phyloP scores from a whole-genome alignment of 2,797 vertebrate genomes.

The Aphelocoma californica region DNA sequence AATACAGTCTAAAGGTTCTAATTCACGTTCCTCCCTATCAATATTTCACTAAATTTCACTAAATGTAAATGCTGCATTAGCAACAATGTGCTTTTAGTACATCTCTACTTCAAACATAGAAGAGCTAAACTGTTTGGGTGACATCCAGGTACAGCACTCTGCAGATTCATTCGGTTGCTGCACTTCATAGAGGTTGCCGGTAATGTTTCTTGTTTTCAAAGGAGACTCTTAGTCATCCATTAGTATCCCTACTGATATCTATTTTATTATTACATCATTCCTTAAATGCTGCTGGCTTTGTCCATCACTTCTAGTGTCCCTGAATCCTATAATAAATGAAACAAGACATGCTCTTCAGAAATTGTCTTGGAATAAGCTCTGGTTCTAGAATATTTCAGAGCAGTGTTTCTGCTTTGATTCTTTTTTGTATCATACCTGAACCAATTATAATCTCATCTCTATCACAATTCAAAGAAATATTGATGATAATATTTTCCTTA shows the following conservation, averaged over 20 bases:
- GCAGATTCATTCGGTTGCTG: neutral
- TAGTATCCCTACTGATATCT: neutral
- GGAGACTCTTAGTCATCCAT: neutral
- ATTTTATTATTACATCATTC: neutral
- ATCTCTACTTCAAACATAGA: conserved; percentile 24
- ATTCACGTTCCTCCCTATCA: conserved; percentile 37
- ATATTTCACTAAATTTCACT: conserved; percentile 22
- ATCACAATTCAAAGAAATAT: neutral
- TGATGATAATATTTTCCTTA: neutral
- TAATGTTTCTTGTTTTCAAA: neutral
- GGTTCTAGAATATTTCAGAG: neutral
- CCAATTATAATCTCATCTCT: neutral
- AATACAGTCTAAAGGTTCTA: conserved; percentile 48
- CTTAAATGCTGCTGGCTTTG: neutral
- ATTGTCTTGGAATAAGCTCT: neutral
- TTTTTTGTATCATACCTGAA: neutral
- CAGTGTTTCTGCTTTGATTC: neutral
- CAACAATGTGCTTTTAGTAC: conserved; percentile 26
- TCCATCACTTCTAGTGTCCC: neutral
- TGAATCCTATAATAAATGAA: neutral
- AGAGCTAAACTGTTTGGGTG: neutral
- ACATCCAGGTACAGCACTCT: neutral
- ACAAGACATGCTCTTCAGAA: neutral
- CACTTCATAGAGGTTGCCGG: neutral
- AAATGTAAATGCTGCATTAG: conserved; percentile 43